Base-by-base conservation (phyloP, 2,888 invertebrate species). In the Latheticus oryzae region DNA sequence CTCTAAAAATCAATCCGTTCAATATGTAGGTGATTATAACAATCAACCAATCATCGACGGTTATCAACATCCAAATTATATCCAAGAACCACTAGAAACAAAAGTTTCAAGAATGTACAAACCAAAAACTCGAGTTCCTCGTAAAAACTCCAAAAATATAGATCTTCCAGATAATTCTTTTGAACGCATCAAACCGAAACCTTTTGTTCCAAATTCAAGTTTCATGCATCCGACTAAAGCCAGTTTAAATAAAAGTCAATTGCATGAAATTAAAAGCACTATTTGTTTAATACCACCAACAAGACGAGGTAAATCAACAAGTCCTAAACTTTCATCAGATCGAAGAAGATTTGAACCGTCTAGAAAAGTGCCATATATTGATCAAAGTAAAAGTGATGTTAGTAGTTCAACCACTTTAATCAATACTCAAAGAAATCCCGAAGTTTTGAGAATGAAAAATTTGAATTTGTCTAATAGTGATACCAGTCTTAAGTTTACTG, bases 191-290 rank as follows among this genome's bases (percentile, higher is more conserved):
- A 45, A 19, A 11, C 24, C 23, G 2, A 33, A 45, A 7, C 3
- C 13, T 7, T 5, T 28, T 15, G 23, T 26, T 53, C 37, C 15
- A 7, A 5, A 23, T 3, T 5, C 30, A 17, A 64, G 67, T 3
- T 78, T 76, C 51, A 77, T 78, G 77, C 71, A 69, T 1, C 77
- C 78, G 1, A 78, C 78, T 1, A 64, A 76, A 9, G 65, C 77
- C 1, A 77, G 76, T 35, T 72, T 73, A 55, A 69, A 71, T 33
- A 77, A 74, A 62, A 76, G 73, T 56, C 64, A 73, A 48, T 65
- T 70, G 47, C 62, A 66, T 5, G 72, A 71, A 23, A 70, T 76
- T 2, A 61, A 69, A 52, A 56, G 48, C 19, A 61, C 73, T 1
- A 67, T 66, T 9, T 64, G 56, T 24, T 61, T 74, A 8, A 72